Evolutionary conservation across 2,797 vertebrate genomes (phyloP), one percentile per base, ranked within the genome.

Genomic region (Darevskia mixta): DNA sequence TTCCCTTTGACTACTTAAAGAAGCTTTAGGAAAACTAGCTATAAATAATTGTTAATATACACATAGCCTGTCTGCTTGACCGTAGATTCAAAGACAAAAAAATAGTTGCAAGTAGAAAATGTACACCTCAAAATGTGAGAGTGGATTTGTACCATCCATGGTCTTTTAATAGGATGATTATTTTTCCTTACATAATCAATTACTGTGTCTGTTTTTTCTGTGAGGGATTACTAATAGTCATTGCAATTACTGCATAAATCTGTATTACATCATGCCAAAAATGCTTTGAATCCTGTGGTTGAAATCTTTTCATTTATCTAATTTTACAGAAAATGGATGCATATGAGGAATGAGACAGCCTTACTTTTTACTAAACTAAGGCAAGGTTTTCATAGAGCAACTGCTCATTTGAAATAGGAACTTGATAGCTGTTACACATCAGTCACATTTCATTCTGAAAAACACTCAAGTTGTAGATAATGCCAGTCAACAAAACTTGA

Each of bases 91-190:
- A 55, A 55, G 49, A 38, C 4, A 1, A 0, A 67, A 67, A 84
- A 61, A 81, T 32, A 87, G 61, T 18, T 84, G 23, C 84, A 20
- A 88, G 83, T 73, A 45, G 80, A 91, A 87, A 67, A 83, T 88
- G 35, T 17, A 81, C 29, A 71, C 90, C 88, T 79, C 27, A 43
- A 81, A 87, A 93, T 86, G 79, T 38, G 86, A 71, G 80, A 82
- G 55, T 90, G 83, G 38, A 64, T 92, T 92, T 4, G 35, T 69
- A 29, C 81, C 88, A 90, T 78, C 23, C 1, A 0, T 38, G n/a
- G 89, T 49, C 1, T 1, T 89, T 87, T 78, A 55, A n/a, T 45
- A 41, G 66, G 45, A 91, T 55, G 7, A 77, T 91, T 55, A 0
- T 90, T 87, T 41, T 90, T 4, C 0, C 71, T 0, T 35, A 88